These are phyloP conservation scores for Hesperia comma DNA, from an alignment of 2,888 invertebrate species.

Conservation along the genomic window DNA sequence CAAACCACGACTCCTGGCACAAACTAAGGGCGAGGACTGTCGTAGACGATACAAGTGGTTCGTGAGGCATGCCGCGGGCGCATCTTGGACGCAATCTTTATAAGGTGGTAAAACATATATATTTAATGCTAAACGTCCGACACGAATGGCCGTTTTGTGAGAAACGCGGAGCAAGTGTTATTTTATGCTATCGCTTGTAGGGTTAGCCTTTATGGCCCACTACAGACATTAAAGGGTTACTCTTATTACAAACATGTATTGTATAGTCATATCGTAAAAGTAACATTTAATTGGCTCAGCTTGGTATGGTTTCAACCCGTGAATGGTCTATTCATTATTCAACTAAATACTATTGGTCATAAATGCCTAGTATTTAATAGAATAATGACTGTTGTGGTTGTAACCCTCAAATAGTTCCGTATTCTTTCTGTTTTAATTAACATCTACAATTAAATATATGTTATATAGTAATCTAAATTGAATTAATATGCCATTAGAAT, in stretches of 20 bases:
- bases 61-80: slow-evolving; percentile 74
- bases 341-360: too few relatives aligned
- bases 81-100: slow-evolving; percentile 78
- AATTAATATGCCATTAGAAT: slow-evolving; percentile 6
- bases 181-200: slow-evolving; percentile 47
- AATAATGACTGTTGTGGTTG: too few relatives aligned
- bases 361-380: too few relatives aligned
- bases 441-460: background rate
- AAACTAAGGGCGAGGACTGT: slow-evolving; percentile 59
- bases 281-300: too few relatives aligned
- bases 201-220: slow-evolving; percentile 23
- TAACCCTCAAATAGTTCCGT: too few relatives aligned
- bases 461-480: background rate
- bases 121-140: slow-evolving; percentile 79
- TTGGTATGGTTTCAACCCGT: too few relatives aligned
- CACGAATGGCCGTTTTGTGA: slow-evolving; percentile 63
- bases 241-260: background rate
- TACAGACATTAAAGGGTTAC: too few relatives aligned
- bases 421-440: too few relatives aligned
- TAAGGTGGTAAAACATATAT: slow-evolving; percentile 84
- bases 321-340: too few relatives aligned
- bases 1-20: slow-evolving; percentile 49
- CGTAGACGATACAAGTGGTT: slow-evolving; percentile 70
- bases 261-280: too few relatives aligned
- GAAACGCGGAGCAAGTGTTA: slow-evolving; percentile 57